These are phyloP conservation scores for Hyles lineata DNA, from an alignment of 2,888 invertebrate species.

Conservation along the genomic window DNA sequence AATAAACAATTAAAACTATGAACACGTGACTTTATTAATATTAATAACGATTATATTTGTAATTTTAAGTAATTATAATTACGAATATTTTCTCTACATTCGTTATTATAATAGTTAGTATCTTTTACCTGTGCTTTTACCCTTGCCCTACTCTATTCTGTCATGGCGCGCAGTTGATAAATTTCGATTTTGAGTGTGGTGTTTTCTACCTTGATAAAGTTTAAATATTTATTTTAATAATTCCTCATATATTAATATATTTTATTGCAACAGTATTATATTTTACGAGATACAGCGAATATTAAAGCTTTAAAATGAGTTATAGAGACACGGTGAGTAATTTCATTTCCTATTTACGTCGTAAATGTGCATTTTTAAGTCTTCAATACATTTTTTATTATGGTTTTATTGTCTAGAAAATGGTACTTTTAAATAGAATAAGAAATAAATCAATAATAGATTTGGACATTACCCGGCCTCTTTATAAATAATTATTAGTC, in stretches of 20 bases:
- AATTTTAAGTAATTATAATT: no score
- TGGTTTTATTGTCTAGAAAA: not conserved
- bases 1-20: no score
- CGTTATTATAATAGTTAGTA: no score
- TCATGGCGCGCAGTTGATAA: constrained; percentile 46
- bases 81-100: no score
- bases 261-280: not conserved
- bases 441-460: constrained; percentile 46
- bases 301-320: constrained; percentile 57
- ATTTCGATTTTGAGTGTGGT: constrained; percentile 35
- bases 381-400: not conserved
- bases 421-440: not conserved
- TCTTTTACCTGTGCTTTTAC: not conserved
- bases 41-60: no score
- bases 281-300: constrained; percentile 10
- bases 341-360: constrained; percentile 29
- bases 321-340: constrained; percentile 75
- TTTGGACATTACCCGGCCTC: constrained; percentile 56
- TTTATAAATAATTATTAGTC: constrained; percentile 65
- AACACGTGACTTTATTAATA: no score
- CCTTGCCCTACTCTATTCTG: constrained; percentile 26
- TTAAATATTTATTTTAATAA: constrained; percentile 1
- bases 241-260: not conserved
- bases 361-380: constrained; percentile 8
- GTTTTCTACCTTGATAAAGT: not conserved